Evolutionary conservation across 2,797 vertebrate genomes (phyloP).

Genomic region (Astyanax mexicanus): DNA sequence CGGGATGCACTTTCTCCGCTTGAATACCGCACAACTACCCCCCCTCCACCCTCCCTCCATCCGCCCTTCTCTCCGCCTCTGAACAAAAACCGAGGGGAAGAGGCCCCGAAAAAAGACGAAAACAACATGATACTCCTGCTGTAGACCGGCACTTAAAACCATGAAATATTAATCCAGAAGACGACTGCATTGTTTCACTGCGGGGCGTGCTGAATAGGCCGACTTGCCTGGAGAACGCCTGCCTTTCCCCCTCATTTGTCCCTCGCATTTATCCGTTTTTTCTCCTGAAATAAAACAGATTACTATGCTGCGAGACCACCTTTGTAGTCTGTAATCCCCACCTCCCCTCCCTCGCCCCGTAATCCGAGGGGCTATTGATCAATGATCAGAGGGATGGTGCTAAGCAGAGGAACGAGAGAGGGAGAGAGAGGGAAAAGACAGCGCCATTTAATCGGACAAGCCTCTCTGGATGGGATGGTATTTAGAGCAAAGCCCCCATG

Average conservation of each 20-base stretch:
- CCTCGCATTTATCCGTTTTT: constrained; percentile 60
- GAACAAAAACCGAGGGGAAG: constrained; percentile 53
- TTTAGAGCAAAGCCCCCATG: constrained; percentile 59
- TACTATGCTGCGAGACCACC: constrained; percentile 73
- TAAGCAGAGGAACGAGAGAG: constrained; percentile 31
- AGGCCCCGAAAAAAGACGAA: constrained; percentile 54
- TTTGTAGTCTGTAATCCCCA: constrained; percentile 76
- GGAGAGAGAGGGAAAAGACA: too few relatives aligned
- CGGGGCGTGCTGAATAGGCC: constrained; percentile 34
- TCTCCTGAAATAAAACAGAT: constrained; percentile 66
- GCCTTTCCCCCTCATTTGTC: neutral
- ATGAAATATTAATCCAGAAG: constrained; percentile 69
- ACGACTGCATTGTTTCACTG: constrained; percentile 60
- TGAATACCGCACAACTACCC: constrained; percentile 62
- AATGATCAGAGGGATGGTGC: constrained; percentile 66
- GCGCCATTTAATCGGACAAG: constrained; percentile 33
- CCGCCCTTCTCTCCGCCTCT: constrained; percentile 58
- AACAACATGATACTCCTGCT: constrained; percentile 54
- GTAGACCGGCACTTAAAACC: constrained; percentile 64
- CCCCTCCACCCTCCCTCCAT: neutral
- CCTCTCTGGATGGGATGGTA: constrained; percentile 50
- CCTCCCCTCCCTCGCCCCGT: constrained; percentile 49
- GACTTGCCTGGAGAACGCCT: constrained; percentile 35
- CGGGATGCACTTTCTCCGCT: constrained; percentile 42
- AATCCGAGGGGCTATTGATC: constrained; percentile 79